A percentile compares a stretch with the other conserved stretches of the same genome.
These are phyloP conservation scores for Lathronympha strigana DNA, from an alignment of 2,888 invertebrate species.

Conservation along the genomic window DNA sequence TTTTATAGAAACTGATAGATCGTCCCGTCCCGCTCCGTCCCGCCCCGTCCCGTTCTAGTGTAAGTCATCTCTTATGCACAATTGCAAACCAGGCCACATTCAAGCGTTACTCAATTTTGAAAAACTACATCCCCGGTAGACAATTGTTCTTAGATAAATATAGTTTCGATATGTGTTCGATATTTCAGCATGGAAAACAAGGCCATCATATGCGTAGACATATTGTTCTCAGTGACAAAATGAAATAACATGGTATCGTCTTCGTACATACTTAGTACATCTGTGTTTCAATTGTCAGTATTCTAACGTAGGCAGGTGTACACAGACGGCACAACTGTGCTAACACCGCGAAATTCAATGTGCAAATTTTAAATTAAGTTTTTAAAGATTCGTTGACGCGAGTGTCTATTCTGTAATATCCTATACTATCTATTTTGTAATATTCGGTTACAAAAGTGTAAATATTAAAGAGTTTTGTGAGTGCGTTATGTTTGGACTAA, in stretches of 20 bases:
- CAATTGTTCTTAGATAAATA: conserved; percentile 39
- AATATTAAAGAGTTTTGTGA: background rate
- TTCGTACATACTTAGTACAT: conserved; percentile 7
- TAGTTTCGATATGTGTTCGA: conserved; percentile 40
- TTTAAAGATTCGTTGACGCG: conserved; percentile 4
- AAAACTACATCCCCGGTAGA: conserved; percentile 5
- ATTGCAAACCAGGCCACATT: background rate
- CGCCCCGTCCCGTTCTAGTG: too few relatives aligned
- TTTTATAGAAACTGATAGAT: too few relatives aligned
- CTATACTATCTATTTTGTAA: background rate
- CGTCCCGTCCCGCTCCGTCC: too few relatives aligned
- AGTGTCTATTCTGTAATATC: background rate
- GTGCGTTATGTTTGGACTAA: background rate
- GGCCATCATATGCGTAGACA: conserved; percentile 26
- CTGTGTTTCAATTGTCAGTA: background rate
- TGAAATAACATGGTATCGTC: background rate
- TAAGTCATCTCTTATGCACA: too few relatives aligned
- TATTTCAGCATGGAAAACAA: conserved; percentile 32
- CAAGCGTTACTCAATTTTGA: background rate
- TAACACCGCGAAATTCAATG: conserved; percentile 16
- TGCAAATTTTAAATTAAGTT: conserved; percentile 20
- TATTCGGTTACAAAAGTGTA: background rate
- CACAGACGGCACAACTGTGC: conserved; percentile 13
- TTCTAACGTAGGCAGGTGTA: conserved; percentile 15
- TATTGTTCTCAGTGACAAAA: background rate